phyloP scores from a whole-genome alignment of 2,797 vertebrate species.

The Liasis olivaceus region DNA sequence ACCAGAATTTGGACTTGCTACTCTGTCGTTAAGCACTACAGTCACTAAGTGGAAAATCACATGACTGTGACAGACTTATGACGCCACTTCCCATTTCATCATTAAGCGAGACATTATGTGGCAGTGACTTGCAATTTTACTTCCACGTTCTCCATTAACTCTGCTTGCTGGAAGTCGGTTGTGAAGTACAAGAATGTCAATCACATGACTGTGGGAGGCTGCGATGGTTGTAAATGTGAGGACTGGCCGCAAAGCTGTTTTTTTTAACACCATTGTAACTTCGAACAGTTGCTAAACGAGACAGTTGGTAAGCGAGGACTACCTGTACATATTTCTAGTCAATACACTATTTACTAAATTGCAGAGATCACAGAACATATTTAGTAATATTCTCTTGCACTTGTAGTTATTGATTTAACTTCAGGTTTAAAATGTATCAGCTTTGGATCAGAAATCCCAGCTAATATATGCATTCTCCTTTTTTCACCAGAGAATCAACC shows the following conservation, averaged over 20 bases:
- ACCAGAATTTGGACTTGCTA: background rate
- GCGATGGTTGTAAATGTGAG: background rate
- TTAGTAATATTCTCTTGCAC: background rate
- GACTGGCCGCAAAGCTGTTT: background rate
- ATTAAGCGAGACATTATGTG: background rate
- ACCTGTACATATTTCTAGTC: background rate
- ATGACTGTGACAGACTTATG: background rate
- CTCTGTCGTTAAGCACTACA: background rate
- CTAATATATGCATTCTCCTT: conserved; percentile 6
- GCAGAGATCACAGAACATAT: background rate
- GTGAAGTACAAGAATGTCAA: background rate
- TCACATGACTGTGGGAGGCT: background rate
- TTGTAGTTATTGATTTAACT: background rate
- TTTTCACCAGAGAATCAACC: conserved; percentile 94
- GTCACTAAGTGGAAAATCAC: background rate
- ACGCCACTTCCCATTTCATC: background rate
- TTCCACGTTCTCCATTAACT: background rate
- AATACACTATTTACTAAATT: background rate
- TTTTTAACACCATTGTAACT: background rate
- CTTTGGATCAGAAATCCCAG: background rate
- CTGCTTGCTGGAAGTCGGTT: background rate
- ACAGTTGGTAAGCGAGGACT: background rate
- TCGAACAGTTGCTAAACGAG: background rate
- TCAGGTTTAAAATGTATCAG: background rate
- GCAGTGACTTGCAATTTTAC: background rate